Conservation (phyloP, 1,140 invertebrate genomes). For the Bombus confusus region DNA sequence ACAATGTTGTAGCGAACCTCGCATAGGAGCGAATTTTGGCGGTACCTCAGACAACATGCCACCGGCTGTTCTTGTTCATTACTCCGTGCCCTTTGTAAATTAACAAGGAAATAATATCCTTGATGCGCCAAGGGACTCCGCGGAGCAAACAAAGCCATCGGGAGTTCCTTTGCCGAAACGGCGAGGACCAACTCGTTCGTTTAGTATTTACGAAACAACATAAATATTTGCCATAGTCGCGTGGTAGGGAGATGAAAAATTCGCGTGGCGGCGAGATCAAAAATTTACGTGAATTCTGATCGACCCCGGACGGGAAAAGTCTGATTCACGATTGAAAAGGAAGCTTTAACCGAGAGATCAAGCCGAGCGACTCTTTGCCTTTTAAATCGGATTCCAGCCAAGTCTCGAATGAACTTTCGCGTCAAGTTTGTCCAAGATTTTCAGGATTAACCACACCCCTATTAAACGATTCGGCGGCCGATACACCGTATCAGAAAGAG, state of each 20-base stretch:
- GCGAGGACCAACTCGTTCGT: background rate
- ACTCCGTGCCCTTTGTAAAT: background rate
- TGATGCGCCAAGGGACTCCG: background rate
- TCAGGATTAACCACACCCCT: conserved; percentile 9
- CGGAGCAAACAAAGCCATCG: background rate
- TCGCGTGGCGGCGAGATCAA: background rate
- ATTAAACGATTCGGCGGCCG: conserved; percentile 9
- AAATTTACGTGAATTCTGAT: background rate
- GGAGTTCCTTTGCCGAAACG: background rate
- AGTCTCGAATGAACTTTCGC: background rate
- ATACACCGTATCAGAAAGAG: conserved; percentile 23
- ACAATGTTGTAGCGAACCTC: too few species aligned
- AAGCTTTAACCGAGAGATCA: background rate
- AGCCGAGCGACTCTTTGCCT: background rate
- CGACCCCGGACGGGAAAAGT: background rate
- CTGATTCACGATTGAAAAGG: background rate
- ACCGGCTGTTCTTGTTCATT: too few species aligned
- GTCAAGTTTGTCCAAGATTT: conserved; percentile 12
- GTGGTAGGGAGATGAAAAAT: background rate
- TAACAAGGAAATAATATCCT: conserved; percentile 18
- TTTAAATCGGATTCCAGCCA: background rate
- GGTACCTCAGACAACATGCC: background rate
- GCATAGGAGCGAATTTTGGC: background rate
- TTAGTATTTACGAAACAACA: background rate
- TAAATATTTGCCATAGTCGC: background rate